Evolutionary conservation across 2,797 vertebrate genomes (phyloP), one percentile per base, ranked within the genome.

Genomic region (Pagetopsis macropterus): DNA sequence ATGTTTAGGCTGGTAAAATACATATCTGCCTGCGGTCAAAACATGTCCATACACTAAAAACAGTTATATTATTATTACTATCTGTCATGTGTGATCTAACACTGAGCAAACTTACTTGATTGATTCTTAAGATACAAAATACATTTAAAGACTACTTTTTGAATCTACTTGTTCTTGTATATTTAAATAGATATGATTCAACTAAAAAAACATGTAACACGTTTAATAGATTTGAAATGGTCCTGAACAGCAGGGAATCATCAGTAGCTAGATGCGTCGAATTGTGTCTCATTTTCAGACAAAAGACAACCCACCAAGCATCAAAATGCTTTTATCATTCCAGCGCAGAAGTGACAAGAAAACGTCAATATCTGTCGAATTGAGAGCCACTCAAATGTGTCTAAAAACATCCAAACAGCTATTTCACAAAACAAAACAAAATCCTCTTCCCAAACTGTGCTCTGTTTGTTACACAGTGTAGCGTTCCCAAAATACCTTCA

Each of bases 371-470:
- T 61, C 61, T 80, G 70, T 82, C 82, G 75, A 75, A 81, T 80
- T 70, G 63, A 83, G 67, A 43, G 70, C 33, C 45, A 60, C 72
- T 67, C 61, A 78, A 82, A 75, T 56, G 57, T 72, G 45, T 70
- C 65, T 9, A 51, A 57, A 68, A 67, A 81, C 72, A 86, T 86
- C 60, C 75, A 81, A 86, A 77, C 41, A 66, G 74, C 57, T 65
- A 61, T 51, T 64, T 85, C 43, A 75, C 75, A 81, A 67, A 12
- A 73, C 51, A 65, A 83, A 61, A 73, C 23, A 61, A 75, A 50
- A 61, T 70, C 3, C 40, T 43, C 59, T 61, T 62, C 33, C 40
- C 45, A 70, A 41, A 61, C 31, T 76, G 40, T 60, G 51, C 64
- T 75, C 60, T 77, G 57, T 68, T 76, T 52, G 17, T 77, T 75